These are phyloP conservation scores for Emydocephalus ijimae DNA, from an alignment of 2,113 vertebrate species.

Conservation along the genomic window DNA sequence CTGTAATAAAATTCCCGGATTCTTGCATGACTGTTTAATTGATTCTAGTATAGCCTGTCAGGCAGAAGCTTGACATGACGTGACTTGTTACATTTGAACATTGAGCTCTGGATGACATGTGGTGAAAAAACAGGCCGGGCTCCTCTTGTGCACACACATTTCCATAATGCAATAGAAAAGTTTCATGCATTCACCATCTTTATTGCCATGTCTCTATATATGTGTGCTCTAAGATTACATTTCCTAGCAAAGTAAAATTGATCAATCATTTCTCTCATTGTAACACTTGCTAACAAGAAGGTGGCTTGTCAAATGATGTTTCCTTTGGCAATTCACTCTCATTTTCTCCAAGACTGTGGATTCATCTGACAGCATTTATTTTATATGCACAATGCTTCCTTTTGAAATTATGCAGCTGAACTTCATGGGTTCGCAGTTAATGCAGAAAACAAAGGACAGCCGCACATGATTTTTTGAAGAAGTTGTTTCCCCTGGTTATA, in stretches of 20 bases:
- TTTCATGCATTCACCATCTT: background rate
- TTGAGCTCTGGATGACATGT: background rate
- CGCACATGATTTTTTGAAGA: background rate
- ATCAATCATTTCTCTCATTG: background rate
- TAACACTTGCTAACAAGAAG: conserved; percentile 15
- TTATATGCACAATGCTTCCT: conserved; percentile 27
- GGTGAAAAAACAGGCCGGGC: background rate
- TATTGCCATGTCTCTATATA: background rate
- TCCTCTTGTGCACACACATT: background rate
- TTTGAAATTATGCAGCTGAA: conserved; percentile 26
- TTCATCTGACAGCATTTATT: conserved; percentile 39
- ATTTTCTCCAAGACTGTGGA: conserved; percentile 18
- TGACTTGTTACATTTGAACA: background rate
- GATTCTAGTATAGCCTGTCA: background rate
- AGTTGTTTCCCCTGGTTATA: conserved; percentile 27
- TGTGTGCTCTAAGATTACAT: background rate
- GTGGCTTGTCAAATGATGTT: conserved; percentile 23
- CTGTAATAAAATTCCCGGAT: background rate
- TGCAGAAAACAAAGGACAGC: conserved; percentile 4
- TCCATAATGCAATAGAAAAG: background rate
- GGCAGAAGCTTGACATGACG: background rate
- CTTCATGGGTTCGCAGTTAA: conserved; percentile 22
- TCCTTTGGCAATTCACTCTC: conserved; percentile 36
- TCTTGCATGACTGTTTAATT: background rate
- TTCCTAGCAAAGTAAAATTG: conserved; percentile 4